Conservation (phyloP, 2,113 vertebrate species). For the Oreotrochilus melanogaster region DNA sequence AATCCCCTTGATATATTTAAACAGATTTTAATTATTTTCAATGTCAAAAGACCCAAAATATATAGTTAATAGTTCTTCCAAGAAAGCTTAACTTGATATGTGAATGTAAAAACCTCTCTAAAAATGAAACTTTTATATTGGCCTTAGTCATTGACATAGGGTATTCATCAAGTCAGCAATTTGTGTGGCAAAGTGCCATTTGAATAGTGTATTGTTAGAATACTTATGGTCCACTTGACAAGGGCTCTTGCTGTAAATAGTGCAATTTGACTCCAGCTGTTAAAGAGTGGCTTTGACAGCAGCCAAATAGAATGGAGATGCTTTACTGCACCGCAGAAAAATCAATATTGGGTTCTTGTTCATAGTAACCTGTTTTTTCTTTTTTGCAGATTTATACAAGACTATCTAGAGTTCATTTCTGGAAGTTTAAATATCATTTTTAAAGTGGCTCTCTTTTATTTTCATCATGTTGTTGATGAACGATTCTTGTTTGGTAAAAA, state of each 20-base stretch:
- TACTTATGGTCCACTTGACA: slow-evolving; percentile 88
- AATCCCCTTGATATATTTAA: slow-evolving; percentile 81
- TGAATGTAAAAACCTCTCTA: slow-evolving; percentile 80
- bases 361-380: slow-evolving; percentile 88
- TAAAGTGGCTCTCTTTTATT: slow-evolving; percentile 37
- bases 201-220: slow-evolving; percentile 88
- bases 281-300: slow-evolving; percentile 96
- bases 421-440: slow-evolving; percentile 76
- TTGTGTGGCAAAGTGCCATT: slow-evolving; percentile 86
- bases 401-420: slow-evolving; percentile 76
- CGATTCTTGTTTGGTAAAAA: not conserved
- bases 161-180: slow-evolving; percentile 84
- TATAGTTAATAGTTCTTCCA: slow-evolving; percentile 69
- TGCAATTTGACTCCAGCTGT: slow-evolving; percentile 99
- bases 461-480: slow-evolving; percentile 26
- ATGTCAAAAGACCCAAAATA: slow-evolving; percentile 64
- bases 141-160: slow-evolving; percentile 75
- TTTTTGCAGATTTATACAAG: slow-evolving; percentile 80
- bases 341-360: slow-evolving; percentile 95
- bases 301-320: slow-evolving; percentile 91
- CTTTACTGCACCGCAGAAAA: slow-evolving; percentile 90
- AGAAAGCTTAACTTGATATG: slow-evolving; percentile 76
- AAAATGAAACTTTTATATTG: slow-evolving; percentile 80
- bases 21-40: slow-evolving; percentile 82
- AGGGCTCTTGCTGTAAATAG: slow-evolving; percentile 95